Conservation (phyloP, 2,888 invertebrate species). For the Orchesellides sinensis region DNA sequence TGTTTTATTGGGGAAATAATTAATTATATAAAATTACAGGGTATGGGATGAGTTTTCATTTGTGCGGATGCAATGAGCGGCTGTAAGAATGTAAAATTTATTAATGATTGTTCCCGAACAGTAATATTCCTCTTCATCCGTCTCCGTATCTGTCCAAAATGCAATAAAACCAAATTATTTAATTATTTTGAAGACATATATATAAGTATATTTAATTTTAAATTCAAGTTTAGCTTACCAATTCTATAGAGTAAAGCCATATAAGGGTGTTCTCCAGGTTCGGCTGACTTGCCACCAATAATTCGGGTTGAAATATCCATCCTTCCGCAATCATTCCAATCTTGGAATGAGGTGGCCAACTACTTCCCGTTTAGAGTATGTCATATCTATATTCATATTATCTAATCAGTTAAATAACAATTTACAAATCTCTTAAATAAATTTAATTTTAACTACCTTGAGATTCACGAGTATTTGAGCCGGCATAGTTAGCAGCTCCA, state of each 20-base stretch:
- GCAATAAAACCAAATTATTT: too few relatives aligned
- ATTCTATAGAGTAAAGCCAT: constrained; percentile 81
- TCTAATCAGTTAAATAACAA: too few relatives aligned
- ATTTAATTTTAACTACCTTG: too few relatives aligned
- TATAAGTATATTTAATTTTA: too few relatives aligned
- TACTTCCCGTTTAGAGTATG: background rate
- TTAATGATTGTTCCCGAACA: constrained; percentile 72
- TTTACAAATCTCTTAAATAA: too few relatives aligned
- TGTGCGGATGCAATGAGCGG: constrained; percentile 49
- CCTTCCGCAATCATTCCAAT: constrained; percentile 69
- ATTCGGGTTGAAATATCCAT: constrained; percentile 78
- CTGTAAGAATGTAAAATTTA: constrained; percentile 47
- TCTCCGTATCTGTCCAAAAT: constrained; percentile 52
- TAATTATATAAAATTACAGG: constrained; percentile 11
- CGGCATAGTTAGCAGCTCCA: too few relatives aligned
- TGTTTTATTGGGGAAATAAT: too few relatives aligned
- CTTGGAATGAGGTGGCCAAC: constrained; percentile 33
- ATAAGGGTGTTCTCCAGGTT: constrained; percentile 85
- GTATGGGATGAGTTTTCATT: constrained; percentile 8
- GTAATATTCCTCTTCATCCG: constrained; percentile 68
- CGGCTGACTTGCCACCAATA: constrained; percentile 81
- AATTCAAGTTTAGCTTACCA: constrained; percentile 79
- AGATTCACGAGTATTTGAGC: too few relatives aligned
- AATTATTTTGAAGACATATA: too few relatives aligned
- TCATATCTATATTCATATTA: background rate